Evolutionary conservation across 2,113 vertebrate species (phyloP).

Genomic region (Prinia subflava): DNA sequence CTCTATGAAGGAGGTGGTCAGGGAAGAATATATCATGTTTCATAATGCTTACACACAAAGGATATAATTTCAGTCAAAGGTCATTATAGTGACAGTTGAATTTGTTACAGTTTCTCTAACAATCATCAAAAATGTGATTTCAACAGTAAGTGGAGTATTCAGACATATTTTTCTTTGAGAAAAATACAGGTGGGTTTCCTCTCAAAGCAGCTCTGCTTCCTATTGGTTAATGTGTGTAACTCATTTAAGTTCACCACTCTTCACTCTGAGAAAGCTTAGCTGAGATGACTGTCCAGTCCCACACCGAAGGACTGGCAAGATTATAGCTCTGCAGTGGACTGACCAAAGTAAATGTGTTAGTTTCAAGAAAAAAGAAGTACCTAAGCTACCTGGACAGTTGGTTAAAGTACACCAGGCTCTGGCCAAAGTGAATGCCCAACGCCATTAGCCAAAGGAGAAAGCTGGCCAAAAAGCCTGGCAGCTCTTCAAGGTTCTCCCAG

Average conservation of each 20-base stretch:
- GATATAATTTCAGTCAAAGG: background rate
- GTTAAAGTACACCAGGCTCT: background rate
- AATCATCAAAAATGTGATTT: background rate
- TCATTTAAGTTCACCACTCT: background rate
- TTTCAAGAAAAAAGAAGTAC: background rate
- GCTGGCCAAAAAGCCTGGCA: background rate
- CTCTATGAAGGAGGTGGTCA: background rate
- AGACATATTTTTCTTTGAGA: background rate
- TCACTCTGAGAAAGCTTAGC: background rate
- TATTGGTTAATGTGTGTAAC: accelerated
- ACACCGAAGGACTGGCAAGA: background rate
- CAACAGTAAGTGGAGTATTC: background rate
- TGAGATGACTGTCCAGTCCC: background rate
- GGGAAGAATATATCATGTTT: background rate
- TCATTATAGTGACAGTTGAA: background rate
- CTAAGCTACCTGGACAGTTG: background rate
- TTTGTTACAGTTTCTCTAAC: background rate
- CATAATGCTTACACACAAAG: background rate
- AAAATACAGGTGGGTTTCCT: background rate
- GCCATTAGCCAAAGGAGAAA: background rate
- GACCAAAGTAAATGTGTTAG: background rate
- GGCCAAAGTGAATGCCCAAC: background rate
- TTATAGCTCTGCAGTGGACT: background rate
- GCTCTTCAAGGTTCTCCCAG: background rate
- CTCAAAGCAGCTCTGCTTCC: background rate